Conservation (phyloP, 2,113 vertebrate species). For the Sylvilagus bachmani region DNA sequence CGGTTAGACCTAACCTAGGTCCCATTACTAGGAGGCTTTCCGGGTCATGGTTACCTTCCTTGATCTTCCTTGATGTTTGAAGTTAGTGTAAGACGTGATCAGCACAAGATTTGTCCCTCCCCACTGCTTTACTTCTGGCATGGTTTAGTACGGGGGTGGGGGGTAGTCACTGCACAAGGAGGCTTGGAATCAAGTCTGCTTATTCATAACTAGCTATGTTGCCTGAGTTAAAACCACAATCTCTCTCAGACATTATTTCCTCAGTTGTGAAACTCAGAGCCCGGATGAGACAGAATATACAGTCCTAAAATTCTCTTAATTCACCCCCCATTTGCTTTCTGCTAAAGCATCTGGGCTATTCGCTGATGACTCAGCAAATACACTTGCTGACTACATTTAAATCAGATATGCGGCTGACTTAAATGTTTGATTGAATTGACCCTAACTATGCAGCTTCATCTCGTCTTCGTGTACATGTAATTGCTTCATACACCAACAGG, state of each 20-base stretch:
- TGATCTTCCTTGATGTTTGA: not conserved
- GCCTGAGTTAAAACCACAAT: not conserved
- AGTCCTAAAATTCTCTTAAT: constrained; percentile 43
- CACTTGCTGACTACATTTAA: not conserved
- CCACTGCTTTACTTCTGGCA: not conserved
- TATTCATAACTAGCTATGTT: not conserved
- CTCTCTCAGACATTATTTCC: not conserved
- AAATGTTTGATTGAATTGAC: constrained; percentile 6
- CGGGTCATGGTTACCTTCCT: not conserved
- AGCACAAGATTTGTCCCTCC: not conserved
- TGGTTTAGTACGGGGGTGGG: not conserved
- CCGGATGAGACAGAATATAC: not conserved
- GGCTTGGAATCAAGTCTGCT: not conserved
- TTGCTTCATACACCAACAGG: not conserved
- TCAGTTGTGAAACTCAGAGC: not conserved
- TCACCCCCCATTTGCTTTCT: constrained; percentile 38
- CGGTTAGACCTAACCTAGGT: not conserved
- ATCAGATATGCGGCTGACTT: not conserved
- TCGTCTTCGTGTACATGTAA: not conserved
- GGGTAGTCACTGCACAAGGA: not conserved
- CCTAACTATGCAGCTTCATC: not conserved
- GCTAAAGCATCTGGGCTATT: not conserved
- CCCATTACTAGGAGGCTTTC: not conserved
- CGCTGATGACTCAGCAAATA: not conserved
- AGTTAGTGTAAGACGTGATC: not conserved